Evolutionary conservation across 2,888 invertebrate genomes (phyloP).

Genomic region (Eupelmus urozonus): DNA sequence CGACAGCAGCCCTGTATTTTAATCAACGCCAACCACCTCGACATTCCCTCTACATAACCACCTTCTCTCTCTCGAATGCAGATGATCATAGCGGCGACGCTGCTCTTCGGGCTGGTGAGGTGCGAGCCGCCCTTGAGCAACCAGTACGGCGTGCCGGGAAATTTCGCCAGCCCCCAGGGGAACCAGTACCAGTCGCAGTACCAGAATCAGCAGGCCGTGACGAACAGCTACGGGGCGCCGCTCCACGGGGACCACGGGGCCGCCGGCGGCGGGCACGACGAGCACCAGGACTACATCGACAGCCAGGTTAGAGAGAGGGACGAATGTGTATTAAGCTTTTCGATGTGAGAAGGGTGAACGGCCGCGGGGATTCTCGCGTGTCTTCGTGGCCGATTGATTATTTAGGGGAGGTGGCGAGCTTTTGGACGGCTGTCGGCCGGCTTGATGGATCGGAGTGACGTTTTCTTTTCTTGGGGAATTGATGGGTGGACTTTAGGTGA

Average conservation of each 20-base stretch:
- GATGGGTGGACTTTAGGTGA: too few relatives aligned
- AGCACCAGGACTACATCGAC: slow-evolving; percentile 74
- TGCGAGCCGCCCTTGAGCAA: slow-evolving; percentile 71
- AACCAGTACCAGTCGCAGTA: slow-evolving; percentile 40
- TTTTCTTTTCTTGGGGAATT: too few relatives aligned
- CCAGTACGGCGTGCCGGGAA: slow-evolving; percentile 74
- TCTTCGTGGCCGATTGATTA: too few relatives aligned
- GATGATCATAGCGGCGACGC: slow-evolving; percentile 59
- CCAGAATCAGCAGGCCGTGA: slow-evolving; percentile 59
- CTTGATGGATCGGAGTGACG: too few relatives aligned
- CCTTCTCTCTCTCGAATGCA: slow-evolving; percentile 11
- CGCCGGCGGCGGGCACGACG: slow-evolving; percentile 66
- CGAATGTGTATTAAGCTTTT: too few relatives aligned
- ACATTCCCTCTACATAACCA: background rate
- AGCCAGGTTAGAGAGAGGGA: slow-evolving; percentile 69
- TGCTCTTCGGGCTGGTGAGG: slow-evolving; percentile 64
- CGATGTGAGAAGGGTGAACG: too few relatives aligned
- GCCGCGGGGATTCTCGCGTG: too few relatives aligned
- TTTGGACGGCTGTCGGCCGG: too few relatives aligned
- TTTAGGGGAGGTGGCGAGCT: too few relatives aligned
- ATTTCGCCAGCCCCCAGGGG: slow-evolving; percentile 67
- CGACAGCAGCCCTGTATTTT: too few relatives aligned
- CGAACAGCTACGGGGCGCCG: slow-evolving; percentile 71
- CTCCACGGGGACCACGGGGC: slow-evolving; percentile 62
- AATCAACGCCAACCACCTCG: slow-evolving; percentile 45